Percentiles rank a stretch among this genome's conserved stretches.
These are phyloP conservation scores for Echinarachnius parma DNA, from an alignment of 53 echinoderm and acorn worm species.

Conservation along the genomic window DNA sequence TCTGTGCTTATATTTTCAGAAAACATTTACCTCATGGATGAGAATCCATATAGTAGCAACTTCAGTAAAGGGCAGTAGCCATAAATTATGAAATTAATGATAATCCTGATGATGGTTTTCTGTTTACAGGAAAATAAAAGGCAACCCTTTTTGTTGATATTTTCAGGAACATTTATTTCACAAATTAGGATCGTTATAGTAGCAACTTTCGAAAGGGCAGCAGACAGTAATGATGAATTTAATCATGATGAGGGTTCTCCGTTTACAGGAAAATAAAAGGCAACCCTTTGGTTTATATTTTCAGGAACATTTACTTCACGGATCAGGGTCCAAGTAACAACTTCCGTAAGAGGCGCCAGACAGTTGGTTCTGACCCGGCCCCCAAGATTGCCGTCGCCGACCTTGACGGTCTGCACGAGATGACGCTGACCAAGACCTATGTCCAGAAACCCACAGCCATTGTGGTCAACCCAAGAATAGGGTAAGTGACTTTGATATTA, in stretches of 20 bases:
- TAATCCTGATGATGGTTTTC: too few relatives aligned
- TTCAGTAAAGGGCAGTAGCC: too few relatives aligned
- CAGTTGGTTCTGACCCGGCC: constrained; percentile 15
- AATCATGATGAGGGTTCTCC: too few relatives aligned
- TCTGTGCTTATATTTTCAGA: too few relatives aligned
- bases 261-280: not conserved
- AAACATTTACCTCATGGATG: too few relatives aligned
- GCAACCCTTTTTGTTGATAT: not conserved
- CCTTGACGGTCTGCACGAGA: constrained; percentile 45
- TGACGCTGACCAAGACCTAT: constrained; percentile 41
- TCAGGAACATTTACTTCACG: constrained; percentile 77
- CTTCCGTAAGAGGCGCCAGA: not conserved
- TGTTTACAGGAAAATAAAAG: not conserved
- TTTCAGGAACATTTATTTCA: too few relatives aligned
- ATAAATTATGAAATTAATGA: too few relatives aligned
- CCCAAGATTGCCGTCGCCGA: constrained; percentile 60
- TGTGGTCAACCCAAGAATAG: constrained; percentile 58
- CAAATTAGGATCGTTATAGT: too few relatives aligned
- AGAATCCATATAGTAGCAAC: too few relatives aligned
- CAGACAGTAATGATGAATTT: too few relatives aligned
- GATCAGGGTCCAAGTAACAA: constrained; percentile 51
- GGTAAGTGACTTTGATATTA: constrained; percentile 37
- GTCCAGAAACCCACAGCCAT: constrained; percentile 45
- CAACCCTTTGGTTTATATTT: not conserved
- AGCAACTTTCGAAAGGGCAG: too few relatives aligned